A percentile compares a stretch with the other conserved stretches of the same genome.
These are phyloP conservation scores for Pelmatolapia mariae DNA, from an alignment of 2,113 vertebrate genomes.

Conservation along the genomic window DNA sequence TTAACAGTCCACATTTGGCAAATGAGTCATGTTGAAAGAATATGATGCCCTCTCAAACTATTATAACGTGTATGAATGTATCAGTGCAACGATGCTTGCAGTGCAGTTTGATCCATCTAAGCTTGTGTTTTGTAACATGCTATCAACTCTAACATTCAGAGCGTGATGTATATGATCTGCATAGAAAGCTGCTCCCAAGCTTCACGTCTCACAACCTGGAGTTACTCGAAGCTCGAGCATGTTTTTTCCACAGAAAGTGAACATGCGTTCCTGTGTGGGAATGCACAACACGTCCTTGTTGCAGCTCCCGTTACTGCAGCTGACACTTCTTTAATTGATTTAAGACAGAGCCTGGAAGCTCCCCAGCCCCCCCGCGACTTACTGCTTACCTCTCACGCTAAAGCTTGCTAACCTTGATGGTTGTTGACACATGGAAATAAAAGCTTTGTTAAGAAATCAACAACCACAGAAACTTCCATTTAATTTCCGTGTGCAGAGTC, in stretches of 20 bases:
- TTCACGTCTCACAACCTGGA: too few species aligned
- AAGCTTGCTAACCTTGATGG: not conserved
- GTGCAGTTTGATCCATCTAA: not conserved
- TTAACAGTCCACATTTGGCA: not conserved
- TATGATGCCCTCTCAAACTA: not conserved
- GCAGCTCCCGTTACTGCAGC: not conserved
- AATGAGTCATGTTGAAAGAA: not conserved
- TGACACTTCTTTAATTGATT: not conserved
- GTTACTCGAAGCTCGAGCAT: too few species aligned
- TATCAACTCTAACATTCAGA: not conserved
- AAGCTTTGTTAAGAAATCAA: not conserved
- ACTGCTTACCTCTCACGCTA: not conserved
- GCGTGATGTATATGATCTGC: too few species aligned
- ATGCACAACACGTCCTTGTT: not conserved
- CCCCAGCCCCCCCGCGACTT: not conserved
- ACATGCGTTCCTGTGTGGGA: not conserved
- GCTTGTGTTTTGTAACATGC: not conserved
- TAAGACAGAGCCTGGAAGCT: not conserved
- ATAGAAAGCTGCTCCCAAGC: too few species aligned
- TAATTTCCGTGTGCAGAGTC: not conserved
- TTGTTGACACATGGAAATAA: not conserved
- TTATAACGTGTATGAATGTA: not conserved
- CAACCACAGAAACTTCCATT: not conserved
- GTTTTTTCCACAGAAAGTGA: not conserved
- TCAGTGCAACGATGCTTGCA: not conserved